These are phyloP conservation scores for Lordiphosa fenestrarum DNA, from an alignment of 2,888 invertebrate genomes.

Conservation along the genomic window DNA sequence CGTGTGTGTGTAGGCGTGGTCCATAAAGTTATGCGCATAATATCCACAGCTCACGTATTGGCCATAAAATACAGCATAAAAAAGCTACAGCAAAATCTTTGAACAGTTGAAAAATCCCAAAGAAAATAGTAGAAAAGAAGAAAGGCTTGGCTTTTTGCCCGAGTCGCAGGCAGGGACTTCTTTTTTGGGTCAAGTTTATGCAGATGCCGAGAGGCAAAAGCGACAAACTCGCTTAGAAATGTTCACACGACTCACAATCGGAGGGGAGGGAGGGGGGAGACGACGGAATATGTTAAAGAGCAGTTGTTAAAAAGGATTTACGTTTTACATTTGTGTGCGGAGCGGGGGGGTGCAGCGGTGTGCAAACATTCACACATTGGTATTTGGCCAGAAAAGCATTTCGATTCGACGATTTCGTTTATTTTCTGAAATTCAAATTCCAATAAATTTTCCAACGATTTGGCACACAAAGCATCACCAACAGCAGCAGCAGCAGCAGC, in stretches of 20 bases:
- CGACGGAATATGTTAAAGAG: conserved; percentile 68
- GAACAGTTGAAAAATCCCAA: conserved; percentile 56
- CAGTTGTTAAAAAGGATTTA: conserved; percentile 75
- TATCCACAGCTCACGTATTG: conserved; percentile 68
- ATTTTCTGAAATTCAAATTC: conserved; percentile 66
- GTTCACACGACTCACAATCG: conserved; percentile 48
- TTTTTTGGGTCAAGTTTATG: conserved; percentile 73
- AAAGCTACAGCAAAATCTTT: conserved; percentile 36
- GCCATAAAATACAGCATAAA: conserved; percentile 55
- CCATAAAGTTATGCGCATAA: conserved; percentile 66
- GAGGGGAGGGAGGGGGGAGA: neutral
- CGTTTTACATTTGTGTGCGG: conserved; percentile 54
- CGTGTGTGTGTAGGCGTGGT: conserved; percentile 32
- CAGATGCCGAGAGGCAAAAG: conserved; percentile 50
- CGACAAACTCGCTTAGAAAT: conserved; percentile 66
- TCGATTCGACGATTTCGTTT: conserved; percentile 60
- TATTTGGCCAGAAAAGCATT: conserved; percentile 58
- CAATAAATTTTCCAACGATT: conserved; percentile 72
- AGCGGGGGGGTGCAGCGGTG: neutral
- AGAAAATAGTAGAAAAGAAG: conserved; percentile 45
- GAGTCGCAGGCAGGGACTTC: too few species aligned
- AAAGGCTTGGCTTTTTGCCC: conserved; percentile 40
- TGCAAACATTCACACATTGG: conserved; percentile 50
- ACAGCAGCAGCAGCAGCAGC: conserved; percentile 18
- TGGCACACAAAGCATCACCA: conserved; percentile 56